Percentiles rank a stretch among this genome's conserved stretches.
Evolutionary conservation across 2,888 invertebrate species (phyloP).

Genomic region (Calliopum simillimum): DNA sequence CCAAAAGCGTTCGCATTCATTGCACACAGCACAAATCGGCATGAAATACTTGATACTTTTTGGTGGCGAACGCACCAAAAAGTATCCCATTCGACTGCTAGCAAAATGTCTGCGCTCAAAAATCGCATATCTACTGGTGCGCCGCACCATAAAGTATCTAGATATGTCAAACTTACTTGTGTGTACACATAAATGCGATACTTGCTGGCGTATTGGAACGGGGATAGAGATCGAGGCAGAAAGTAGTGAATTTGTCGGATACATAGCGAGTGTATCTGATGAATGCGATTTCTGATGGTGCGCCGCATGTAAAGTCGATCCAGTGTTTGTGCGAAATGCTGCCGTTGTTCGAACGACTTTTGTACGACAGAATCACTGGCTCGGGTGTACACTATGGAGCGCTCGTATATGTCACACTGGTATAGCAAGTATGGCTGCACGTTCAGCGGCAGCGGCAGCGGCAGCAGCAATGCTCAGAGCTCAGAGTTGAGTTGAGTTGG

Average conservation of each 20-base stretch:
- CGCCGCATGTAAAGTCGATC: slow-evolving; percentile 56
- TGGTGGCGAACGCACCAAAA: slow-evolving; percentile 62
- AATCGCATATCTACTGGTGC: slow-evolving; percentile 56
- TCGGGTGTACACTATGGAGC: slow-evolving; percentile 52
- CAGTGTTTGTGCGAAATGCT: slow-evolving; percentile 49
- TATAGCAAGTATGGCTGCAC: slow-evolving; percentile 52
- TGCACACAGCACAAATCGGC: slow-evolving; percentile 39
- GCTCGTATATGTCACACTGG: slow-evolving; percentile 60
- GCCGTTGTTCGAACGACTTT: slow-evolving; percentile 38
- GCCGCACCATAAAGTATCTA: slow-evolving; percentile 62
- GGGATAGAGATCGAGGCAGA: slow-evolving; percentile 60
- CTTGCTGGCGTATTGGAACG: slow-evolving; percentile 64
- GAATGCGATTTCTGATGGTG: slow-evolving; percentile 54
- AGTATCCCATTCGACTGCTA: slow-evolving; percentile 53
- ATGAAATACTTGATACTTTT: slow-evolving; percentile 56
- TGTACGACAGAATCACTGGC: slow-evolving; percentile 57
- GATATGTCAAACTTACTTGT: slow-evolving; percentile 64
- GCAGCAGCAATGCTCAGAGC: slow-evolving; percentile 3
- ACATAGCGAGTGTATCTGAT: slow-evolving; percentile 32
- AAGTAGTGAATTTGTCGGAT: slow-evolving; percentile 49
- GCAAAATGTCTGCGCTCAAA: slow-evolving; percentile 47
- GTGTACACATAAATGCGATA: slow-evolving; percentile 54
- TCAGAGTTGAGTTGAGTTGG: not conserved
- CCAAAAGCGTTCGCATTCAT: slow-evolving; percentile 53
- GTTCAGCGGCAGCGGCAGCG: slow-evolving; percentile 1